A percentile compares a stretch with the other conserved stretches of the same genome.
Conservation (phyloP, 2,888 invertebrate genomes). For the Cheilosia vulpina region DNA sequence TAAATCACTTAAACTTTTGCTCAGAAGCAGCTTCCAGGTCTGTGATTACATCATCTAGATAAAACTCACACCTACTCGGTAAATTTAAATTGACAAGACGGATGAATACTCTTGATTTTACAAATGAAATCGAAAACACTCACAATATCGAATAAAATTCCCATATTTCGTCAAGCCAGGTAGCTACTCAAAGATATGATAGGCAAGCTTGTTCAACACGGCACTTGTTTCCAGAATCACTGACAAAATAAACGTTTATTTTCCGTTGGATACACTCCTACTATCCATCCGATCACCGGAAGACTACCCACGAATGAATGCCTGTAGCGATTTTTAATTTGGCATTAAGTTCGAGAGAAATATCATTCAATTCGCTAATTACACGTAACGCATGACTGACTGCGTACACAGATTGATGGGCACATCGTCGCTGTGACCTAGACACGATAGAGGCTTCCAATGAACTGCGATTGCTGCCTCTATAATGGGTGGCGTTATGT, state of each 20-base stretch:
- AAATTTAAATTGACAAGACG: background rate
- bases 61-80: no score
- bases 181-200: background rate
- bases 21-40: no score
- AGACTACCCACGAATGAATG: constrained; percentile 30
- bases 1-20: no score
- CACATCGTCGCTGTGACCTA: constrained; percentile 48
- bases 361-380: constrained; percentile 66
- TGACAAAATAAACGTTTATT: background rate
- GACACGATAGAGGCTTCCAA: constrained; percentile 38
- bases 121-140: constrained; percentile 11
- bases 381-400: constrained; percentile 59
- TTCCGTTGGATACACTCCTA: constrained; percentile 24
- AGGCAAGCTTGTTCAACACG: background rate
- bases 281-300: constrained; percentile 46
- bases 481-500: background rate
- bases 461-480: constrained; percentile 8
- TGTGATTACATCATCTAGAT: no score
- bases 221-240: background rate
- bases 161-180: constrained; percentile 30
- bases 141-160: constrained; percentile 62
- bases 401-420: constrained; percentile 52
- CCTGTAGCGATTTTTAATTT: constrained; percentile 35
- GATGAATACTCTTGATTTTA: background rate
- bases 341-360: constrained; percentile 61